Percentiles rank a stretch among this genome's conserved stretches.
Conservation (phyloP, 2,797 vertebrate species). For the Neomorphus geoffroyi region DNA sequence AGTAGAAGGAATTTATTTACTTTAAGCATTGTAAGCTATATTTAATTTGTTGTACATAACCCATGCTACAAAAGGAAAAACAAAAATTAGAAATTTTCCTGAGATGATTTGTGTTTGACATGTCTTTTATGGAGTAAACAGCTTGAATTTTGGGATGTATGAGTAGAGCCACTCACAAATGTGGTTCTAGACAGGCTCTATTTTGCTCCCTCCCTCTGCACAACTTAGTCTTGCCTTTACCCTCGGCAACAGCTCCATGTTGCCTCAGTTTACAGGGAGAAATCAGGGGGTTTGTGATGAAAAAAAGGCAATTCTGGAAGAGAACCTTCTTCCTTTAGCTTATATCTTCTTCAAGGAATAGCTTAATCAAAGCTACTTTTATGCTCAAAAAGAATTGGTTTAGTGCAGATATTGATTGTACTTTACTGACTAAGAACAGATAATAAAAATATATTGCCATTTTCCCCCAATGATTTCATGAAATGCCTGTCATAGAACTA, state of each 20-base stretch:
- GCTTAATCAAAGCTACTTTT: not conserved
- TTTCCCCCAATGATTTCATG: not conserved
- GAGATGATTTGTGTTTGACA: not conserved
- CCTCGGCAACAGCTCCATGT: not conserved
- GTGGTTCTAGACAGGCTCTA: not conserved
- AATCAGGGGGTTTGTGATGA: not conserved
- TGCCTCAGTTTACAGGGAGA: not conserved
- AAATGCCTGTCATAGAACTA: not conserved
- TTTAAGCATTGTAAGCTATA: not conserved
- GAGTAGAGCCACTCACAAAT: not conserved
- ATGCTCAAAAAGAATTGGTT: not conserved
- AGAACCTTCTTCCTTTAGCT: not conserved
- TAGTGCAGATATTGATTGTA: not conserved
- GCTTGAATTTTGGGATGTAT: not conserved
- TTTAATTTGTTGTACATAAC: not conserved
- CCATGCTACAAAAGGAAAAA: not conserved
- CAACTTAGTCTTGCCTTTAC: not conserved
- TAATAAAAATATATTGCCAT: not conserved
- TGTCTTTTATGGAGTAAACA: not conserved
- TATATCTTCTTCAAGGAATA: not conserved
- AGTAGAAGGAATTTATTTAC: not conserved
- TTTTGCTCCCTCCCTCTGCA: not conserved
- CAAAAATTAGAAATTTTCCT: not conserved
- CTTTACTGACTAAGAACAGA: not conserved
- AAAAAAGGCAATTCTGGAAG: not conserved